phyloP scores from a whole-genome alignment of 2,797 vertebrate species.

The Sandelia bainsii region DNA sequence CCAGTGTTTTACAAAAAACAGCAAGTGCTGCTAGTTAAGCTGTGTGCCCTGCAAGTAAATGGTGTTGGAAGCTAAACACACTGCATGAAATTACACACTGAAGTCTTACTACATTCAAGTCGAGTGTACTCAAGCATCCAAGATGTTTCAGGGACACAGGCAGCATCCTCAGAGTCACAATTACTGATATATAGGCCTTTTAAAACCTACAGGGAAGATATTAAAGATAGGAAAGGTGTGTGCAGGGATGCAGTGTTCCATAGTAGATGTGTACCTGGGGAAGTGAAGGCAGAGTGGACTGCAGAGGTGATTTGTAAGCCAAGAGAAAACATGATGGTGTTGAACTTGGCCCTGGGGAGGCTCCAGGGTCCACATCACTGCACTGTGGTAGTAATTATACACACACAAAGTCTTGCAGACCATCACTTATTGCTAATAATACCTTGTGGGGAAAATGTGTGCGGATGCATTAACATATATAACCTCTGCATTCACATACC shows the following conservation, averaged over 20 bases:
- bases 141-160: slow-evolving; percentile 46
- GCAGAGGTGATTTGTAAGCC: slow-evolving; percentile 58
- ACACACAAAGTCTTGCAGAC: slow-evolving; percentile 30
- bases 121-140: slow-evolving; percentile 42
- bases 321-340: slow-evolving; percentile 63
- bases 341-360: slow-evolving; percentile 60
- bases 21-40: slow-evolving; percentile 35
- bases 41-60: slow-evolving; percentile 53
- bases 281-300: slow-evolving; percentile 40
- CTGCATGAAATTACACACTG: slow-evolving; percentile 42
- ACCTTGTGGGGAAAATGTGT: slow-evolving; percentile 30
- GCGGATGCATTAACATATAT: slow-evolving; percentile 41
- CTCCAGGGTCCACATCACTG: slow-evolving; percentile 58
- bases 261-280: slow-evolving; percentile 40
- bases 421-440: slow-evolving; percentile 46
- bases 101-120: slow-evolving; percentile 30
- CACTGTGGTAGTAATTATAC: slow-evolving; percentile 50
- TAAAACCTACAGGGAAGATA: slow-evolving; percentile 40
- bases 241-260: slow-evolving; percentile 9
- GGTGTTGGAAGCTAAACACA: slow-evolving; percentile 30
- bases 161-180: slow-evolving; percentile 40
- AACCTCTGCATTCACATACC: slow-evolving; percentile 9
- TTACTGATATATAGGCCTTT: slow-evolving; percentile 40
- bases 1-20: slow-evolving; percentile 40
- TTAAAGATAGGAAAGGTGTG: slow-evolving; percentile 32